Conservation (phyloP, 2,113 vertebrate species). For the Grammatotria lemairii region DNA sequence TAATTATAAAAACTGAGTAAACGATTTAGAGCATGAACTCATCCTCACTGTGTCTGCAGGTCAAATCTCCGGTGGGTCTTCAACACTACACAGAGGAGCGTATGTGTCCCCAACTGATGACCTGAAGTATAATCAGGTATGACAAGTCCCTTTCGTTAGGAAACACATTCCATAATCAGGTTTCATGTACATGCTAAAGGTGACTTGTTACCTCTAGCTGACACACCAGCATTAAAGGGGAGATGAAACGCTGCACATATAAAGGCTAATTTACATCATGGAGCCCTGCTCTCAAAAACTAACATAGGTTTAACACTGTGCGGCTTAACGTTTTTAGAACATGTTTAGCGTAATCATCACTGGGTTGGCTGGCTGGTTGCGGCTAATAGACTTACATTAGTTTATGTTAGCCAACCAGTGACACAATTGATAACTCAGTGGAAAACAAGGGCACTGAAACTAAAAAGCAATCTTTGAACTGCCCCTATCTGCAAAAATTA, state of each 20-base stretch:
- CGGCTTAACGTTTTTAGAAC: not conserved
- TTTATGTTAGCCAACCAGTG: not conserved
- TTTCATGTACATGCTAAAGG: not conserved
- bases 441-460: not conserved
- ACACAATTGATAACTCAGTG: not conserved
- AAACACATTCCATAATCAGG: not conserved
- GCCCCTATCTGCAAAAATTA: not conserved
- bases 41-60: slow-evolving; percentile 58
- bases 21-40: not conserved
- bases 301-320: not conserved
- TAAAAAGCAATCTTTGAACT: not conserved
- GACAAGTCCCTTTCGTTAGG: not conserved
- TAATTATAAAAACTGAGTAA: not conserved
- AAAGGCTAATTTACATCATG: not conserved
- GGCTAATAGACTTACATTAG: not conserved
- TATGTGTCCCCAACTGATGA: slow-evolving; percentile 93
- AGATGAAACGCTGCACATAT: not conserved
- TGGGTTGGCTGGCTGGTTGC: not conserved
- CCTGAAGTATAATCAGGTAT: slow-evolving; percentile 96
- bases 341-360: not conserved
- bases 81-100: slow-evolving; percentile 91
- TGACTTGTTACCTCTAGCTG: not conserved
- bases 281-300: not conserved
- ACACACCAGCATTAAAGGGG: not conserved
- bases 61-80: slow-evolving; percentile 85